Evolutionary conservation across 2,797 vertebrate species (phyloP), one percentile per base, ranked within the genome.

Genomic region (Characodon lateralis): DNA sequence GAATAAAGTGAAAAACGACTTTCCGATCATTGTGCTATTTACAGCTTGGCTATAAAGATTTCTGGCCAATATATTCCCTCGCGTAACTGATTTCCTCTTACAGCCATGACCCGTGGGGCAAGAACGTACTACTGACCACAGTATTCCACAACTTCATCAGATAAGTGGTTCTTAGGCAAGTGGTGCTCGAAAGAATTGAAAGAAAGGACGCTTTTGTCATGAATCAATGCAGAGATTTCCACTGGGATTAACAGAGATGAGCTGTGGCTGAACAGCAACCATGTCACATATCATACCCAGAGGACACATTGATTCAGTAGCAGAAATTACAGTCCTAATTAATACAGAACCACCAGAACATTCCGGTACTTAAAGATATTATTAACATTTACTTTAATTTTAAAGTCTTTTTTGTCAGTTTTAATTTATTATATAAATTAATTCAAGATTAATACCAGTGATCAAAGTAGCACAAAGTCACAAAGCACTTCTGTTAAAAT

Each of bases 1-100:
- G 91, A 88, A 89, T 91, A 89, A 90, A 92, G 83, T 79, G 75
- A 88, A 83, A 90, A 85, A 72, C 74, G 20, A 81, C 71, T 93
- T 95, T 93, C 89, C 88, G 77, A 73, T 87, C 82, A 56, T 77
- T 84, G 73, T 59, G 24, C 81, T 86, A 81, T 78, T 91, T 88
- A 76, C 41, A 85, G 68, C 31, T n/a, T 43, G 26, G 51, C 6
- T 14, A 41, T 71, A 69, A 22, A 66, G 35, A 41, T 12, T 74
- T 79, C 74, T 75, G 71, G 63, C 72, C 35, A 46, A 69, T 55
- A 55, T 5, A 55, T 5, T 61, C 22, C 73, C 78, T 43, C 20
- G 6, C 55, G 22, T 18, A 28, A 35, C 18, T 24, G 24, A 61
- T 1, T 46, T 24, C 55, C 43, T 12, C 2, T 50, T 26, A 41